Base-by-base conservation (phyloP, 2,888 invertebrate genomes). In the Agrotis ipsilon region DNA sequence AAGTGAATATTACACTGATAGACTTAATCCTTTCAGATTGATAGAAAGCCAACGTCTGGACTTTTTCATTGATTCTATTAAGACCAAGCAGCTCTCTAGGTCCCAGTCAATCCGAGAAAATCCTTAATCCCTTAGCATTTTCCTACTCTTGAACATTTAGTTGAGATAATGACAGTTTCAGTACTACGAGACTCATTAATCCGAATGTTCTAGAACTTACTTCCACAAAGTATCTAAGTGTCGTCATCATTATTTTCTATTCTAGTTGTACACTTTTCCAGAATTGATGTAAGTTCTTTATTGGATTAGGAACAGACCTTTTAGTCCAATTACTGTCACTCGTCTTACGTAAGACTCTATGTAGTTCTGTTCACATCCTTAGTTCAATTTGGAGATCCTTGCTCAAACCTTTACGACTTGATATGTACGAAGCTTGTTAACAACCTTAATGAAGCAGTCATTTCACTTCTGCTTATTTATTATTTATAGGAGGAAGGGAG, bases 291-390 rank as follows among this genome's bases (percentile, higher is more conserved):
- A 62, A 70, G 60, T 70, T 52, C 65, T 54, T 84, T 84, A 86
- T 82, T 82, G 81, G 74, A 83, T 86, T 72, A 49, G 62, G 59
- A 80, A 80, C 77, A 68, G 76, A 82, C 77, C 80, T 83, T 78
- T 66, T 48, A 58, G 78, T 79, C 81, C 82, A 86, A 86, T 85
- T 85, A 86, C 77, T 80, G 72, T 85, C 82, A 80, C 77, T 86
- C 79, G 73, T 55, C 21, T 49, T 65, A 61, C 76, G 65, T 39
- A 74, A 79, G 76, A 61, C 49, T 59, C 27, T 14, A n/a, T n/a
- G n/a, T n/a, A 49, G 48, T 69, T 75, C 62, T 57, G 70, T 72
- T 76, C 65, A 55, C 58, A 46, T 32, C 61, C 57, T 78, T 80
- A 81, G 77, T 80, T 80, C 67, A 69, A 75, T 81, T 72, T 68